Evolutionary conservation across 1,140 invertebrate species (phyloP), one percentile per base, ranked within the genome.

Genomic region (Parapsyche elsis): DNA sequence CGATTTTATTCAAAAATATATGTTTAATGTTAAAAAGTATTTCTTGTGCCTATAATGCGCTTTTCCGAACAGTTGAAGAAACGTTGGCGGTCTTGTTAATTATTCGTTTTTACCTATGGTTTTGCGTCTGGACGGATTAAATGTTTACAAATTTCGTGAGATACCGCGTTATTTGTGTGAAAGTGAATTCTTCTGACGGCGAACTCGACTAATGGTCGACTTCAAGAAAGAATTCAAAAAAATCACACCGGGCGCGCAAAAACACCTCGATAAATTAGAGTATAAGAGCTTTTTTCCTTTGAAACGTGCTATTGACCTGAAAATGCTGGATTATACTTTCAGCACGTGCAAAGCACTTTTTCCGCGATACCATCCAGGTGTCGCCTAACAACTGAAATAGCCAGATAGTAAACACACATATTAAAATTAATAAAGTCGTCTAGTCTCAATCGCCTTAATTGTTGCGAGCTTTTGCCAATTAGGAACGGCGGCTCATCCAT

Each of bases 181-280:
- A 70, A 81, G 75, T 79, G 73, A 79, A 79, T 71, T 57, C 64
- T 46, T 71, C 71, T 21, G 81, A 79, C 78, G 67, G 73, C n/a
- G 59, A 16, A 49, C 46, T 24, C 49, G 67, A 81, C 77, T 79
- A 79, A 79, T 79, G 77, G 81, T 59, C 64, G 74, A 38, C 74
- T 76, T 70, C 38, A 44, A 16, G 59, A 38, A 75, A 75, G 73
- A 75, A 75, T 75, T 75, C 73, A 75, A 75, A 75, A 74, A 75
- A 75, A 75, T n/a, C 73, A 10, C 49, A 53, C 24, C 73, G 45
- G 70, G 44, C 57, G 71, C 49, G 75, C 80, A 57, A 75, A 81
- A 81, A 79, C 78, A 79, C 61, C 71, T 74, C 81, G 73, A 81
- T 81, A 81, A 81, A 81, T 81, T 73, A 81, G 19, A 75, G 49